These are phyloP conservation scores for Natator depressus DNA, from an alignment of 2,113 vertebrate genomes.

Conservation along the genomic window DNA sequence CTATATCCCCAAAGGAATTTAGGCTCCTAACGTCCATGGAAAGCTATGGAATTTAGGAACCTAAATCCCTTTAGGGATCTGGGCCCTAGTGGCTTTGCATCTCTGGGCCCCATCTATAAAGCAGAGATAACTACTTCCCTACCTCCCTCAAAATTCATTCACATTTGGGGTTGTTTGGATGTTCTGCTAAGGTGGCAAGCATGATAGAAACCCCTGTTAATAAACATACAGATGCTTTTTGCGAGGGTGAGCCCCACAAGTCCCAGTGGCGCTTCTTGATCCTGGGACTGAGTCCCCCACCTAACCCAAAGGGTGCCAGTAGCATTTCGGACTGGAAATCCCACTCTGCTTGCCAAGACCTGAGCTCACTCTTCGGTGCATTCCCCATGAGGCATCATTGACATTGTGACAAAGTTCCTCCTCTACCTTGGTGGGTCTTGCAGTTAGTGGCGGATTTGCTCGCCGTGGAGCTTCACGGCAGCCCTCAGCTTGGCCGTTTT, in stretches of 20 bases:
- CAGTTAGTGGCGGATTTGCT: too few species aligned
- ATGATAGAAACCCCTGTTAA: neutral
- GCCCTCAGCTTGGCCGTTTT: too few species aligned
- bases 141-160: neutral
- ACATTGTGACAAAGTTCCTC: neutral
- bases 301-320: neutral
- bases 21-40: neutral
- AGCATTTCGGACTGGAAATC: neutral
- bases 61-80: neutral
- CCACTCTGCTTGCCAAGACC: neutral
- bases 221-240: neutral
- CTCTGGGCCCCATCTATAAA: neutral
- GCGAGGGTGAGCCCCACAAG: neutral
- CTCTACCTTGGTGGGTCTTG: too few species aligned
- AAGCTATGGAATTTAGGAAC: neutral
- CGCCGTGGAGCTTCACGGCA: too few species aligned
- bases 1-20: neutral
- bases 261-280: neutral
- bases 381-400: neutral
- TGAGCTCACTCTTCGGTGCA: accelerated
- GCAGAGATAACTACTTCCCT: neutral
- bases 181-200: neutral
- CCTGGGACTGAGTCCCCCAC: neutral
- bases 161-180: accelerated
- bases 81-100: neutral